Base-by-base conservation (phyloP, 2,113 vertebrate genomes). In the Syngnathoides biaculeatus region DNA sequence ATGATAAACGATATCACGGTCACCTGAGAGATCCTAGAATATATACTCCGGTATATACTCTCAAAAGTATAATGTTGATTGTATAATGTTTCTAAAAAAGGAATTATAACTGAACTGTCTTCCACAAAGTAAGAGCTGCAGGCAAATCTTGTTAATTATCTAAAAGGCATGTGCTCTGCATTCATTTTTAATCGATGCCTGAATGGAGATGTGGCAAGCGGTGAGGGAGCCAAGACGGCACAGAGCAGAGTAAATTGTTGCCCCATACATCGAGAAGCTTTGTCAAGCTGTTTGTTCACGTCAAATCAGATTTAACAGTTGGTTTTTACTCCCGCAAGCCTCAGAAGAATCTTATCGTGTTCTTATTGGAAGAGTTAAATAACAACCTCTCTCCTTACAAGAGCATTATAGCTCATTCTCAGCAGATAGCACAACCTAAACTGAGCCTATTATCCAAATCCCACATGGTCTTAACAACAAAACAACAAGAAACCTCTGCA, bases 121-220 rank as follows among this genome's bases (percentile, higher is more conserved):
- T 35, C n/a, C 58, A 64, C 48, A 38, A 56, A 45, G 22, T 5
- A 57, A 57, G 13, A 60, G 65, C 79, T 64, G 73, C 76, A 60
- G 69, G 68, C 71, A 65, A 79, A 69, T 63, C 66, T 62, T 59
- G 43, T 71, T 80, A 71, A 79, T 84, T 73, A 80, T 81, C 64
- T 68, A 72, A 77, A 73, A 74, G 68, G 68, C 67, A 60, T 71
- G 72, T 38, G 72, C 72, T 75, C 66, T 1, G 26, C 47, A 77
- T 87, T 67, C 72, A 79, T 84, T 83, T 86, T 84, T 79, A 84
- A 89, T 83, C 69, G 74, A 66, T 59, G 77, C 22, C 64, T 60
- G 61, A 5, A 14, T 72, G 42, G 55, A 74, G 64, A 68, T 48
- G 22, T 45, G 67, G 75, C 88, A 87, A 84, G 79, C 74, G 76